Conservation (phyloP, 2,113 vertebrate genomes). For the Mormoops blainvillei region DNA sequence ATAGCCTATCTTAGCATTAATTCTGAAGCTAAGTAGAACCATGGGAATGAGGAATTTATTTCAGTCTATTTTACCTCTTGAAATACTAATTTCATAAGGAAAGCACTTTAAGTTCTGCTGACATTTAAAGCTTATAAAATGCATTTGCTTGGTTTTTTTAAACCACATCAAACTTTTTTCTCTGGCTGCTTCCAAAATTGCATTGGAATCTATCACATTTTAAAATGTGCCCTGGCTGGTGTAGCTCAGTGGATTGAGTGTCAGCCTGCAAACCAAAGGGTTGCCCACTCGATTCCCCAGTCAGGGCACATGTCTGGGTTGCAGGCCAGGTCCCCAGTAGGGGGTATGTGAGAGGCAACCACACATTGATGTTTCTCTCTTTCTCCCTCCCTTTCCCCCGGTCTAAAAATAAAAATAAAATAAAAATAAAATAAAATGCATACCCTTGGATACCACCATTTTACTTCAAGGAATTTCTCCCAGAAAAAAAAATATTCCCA, state of each 20-base stretch:
- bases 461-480: constrained; percentile 42
- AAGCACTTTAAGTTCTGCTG: constrained; percentile 52
- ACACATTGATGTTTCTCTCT: too few species aligned
- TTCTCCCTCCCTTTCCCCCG: too few species aligned
- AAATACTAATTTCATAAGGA: constrained; percentile 41
- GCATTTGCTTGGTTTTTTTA: constrained; percentile 34
- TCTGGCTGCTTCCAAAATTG: constrained; percentile 36
- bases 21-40: constrained; percentile 7
- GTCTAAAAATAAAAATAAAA: too few species aligned
- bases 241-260: too few species aligned
- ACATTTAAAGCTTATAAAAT: constrained; percentile 42
- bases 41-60: constrained; percentile 42
- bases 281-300: too few species aligned
- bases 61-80: constrained; percentile 34
- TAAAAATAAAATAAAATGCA: too few species aligned
- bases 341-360: too few species aligned
- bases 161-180: constrained; percentile 20
- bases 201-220: constrained; percentile 40
- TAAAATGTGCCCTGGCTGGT: too few species aligned
- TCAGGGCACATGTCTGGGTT: too few species aligned
- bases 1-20: background rate
- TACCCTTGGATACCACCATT: background rate
- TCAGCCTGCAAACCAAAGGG: too few species aligned
- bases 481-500: constrained; percentile 36
- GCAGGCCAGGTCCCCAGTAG: too few species aligned